Evolutionary conservation across 1,140 invertebrate species (phyloP), one percentile per base, ranked within the genome.

Genomic region (Scaptomyza graminum): DNA sequence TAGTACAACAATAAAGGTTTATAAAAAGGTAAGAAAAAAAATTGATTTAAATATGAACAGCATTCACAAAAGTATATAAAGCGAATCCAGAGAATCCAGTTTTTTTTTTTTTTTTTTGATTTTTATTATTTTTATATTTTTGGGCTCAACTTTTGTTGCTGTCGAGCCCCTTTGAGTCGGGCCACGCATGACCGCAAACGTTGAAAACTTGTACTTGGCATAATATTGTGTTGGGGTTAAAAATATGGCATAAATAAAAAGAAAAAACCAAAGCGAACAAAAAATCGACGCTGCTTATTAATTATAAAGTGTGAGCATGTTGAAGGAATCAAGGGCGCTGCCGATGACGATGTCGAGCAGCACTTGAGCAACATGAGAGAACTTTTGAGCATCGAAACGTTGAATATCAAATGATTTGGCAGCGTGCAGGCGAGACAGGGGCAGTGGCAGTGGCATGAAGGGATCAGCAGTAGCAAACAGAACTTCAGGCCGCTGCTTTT

Each of bases 291-390:
- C 70, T 85, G 82, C 83, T 85, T 85, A 85, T 85, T 85, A 85
- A 85, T 85, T 85, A 79, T 85, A 75, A 85, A 87, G 82, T 85
- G 82, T 87, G 75, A 85, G 82, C 82, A 78, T 74, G 82, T 85
- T 85, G 67, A 85, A 52, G 71, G 74, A 85, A 85, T 85, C 82
- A 85, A 85, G 82, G 82, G 82, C 82, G 82, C 82, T 79, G 80
- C 68, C 69, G 80, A 83, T 73, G 79, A 76, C 50, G 75, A 67
- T 25, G 46, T 37, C 28, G 57, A 44, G 59, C 34, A 51, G 52
- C 67, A 70, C 81, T 87, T 72, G 82, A 87, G 44, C 18, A 61
- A 16, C 44, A 55, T 57, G 43, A 25, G 31, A 18, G 54, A 49
- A 41, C 25, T 44, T 22, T 43, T 41, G 50, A 43, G 43, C 22